Base-by-base conservation (phyloP, 2,888 invertebrate genomes). In the Electrophaes corylata region DNA sequence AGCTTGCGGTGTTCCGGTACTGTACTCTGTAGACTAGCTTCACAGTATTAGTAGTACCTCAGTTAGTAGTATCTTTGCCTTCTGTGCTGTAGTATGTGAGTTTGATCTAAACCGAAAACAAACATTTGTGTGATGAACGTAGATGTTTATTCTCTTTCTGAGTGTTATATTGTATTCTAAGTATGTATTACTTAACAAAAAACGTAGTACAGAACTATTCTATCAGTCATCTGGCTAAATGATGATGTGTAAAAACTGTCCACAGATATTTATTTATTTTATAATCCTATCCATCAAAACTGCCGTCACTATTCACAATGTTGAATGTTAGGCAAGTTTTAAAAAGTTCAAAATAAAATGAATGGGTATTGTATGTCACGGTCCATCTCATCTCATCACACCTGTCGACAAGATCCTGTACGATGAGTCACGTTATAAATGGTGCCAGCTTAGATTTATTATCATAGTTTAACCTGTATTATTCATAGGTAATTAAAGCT, bases 281-380 rank as follows among this genome's bases (percentile, higher is more conserved):
- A 1, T 26, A 29, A 10, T 29, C 26, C 41, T 50, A 59, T 54
- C 50, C 46, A 55, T 60, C 59, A 55, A 54, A 41, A 58, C 45
- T 14, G 53, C 19, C 35, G 46, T n/a, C 0, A 29, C 53, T 41
- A 45, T 50, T 46, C 33, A 40, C 45, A 54, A 49, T 37, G 49
- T 50, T 46, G 18, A 19, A 53, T 43, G 44, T 60, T 55, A 55
- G 48, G 59, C 51, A 55, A 60, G 55, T 44, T 10, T 50, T 47
- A 47, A 60, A 60, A 60, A 60, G 55, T 60, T 60, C 55, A 60
- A 60, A 52, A 45, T 48, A 56, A 48, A 52, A 48, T 55, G 39
- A 59, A 59, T 59, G 33, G 49, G 10, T 18, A 23, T 39, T 57
- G 57, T 60, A 53, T 61, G 57, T 61, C 60, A 57, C 26, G 56